Percentiles rank a stretch among this genome's conserved stretches.
Evolutionary conservation across 2,113 vertebrate genomes (phyloP).

Genomic region (Sturnus vulgaris): DNA sequence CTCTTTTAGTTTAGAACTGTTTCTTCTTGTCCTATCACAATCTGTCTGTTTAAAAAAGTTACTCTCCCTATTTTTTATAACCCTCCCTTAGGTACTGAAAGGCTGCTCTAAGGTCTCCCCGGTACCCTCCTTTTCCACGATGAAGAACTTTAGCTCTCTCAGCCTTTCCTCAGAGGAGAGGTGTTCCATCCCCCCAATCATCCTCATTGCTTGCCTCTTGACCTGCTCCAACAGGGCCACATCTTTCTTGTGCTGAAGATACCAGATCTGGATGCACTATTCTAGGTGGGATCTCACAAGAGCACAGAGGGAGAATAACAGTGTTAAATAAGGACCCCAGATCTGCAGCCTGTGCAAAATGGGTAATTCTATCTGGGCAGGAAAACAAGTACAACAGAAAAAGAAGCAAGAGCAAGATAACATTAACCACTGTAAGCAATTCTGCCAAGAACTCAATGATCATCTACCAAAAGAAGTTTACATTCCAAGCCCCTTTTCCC

Average conservation of each 20-base stretch:
- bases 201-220: rapidly evolving
- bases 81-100: background rate
- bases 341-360: background rate
- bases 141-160: background rate
- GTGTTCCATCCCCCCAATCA: background rate
- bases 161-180: background rate
- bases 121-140: background rate
- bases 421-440: background rate
- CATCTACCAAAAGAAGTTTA: background rate
- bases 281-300: background rate
- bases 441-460: background rate
- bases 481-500: background rate
- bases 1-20: background rate
- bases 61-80: background rate
- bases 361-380: background rate
- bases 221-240: background rate
- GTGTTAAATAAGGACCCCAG: background rate
- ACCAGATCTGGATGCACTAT: background rate
- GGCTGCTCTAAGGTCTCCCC: background rate
- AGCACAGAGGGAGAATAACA: background rate
- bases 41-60: background rate
- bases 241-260: background rate
- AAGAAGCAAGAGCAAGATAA: background rate
- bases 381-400: background rate
- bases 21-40: background rate